A percentile compares a stretch with the other conserved stretches of the same genome.
phyloP scores from a whole-genome alignment of 2,113 vertebrate species.

The Sebastes schlegelii region DNA sequence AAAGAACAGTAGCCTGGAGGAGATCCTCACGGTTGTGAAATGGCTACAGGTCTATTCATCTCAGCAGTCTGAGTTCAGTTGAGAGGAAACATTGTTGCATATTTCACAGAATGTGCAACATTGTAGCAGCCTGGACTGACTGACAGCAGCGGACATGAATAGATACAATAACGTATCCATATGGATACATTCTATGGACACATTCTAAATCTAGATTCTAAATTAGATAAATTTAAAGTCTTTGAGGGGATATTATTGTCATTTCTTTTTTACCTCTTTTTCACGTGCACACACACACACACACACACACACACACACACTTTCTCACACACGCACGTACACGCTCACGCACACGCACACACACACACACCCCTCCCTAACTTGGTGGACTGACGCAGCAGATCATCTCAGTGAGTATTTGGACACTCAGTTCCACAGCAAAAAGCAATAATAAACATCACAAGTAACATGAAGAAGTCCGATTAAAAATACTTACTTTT shows the following conservation, averaged over 20 bases:
- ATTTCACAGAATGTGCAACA: neutral
- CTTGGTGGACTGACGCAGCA: conserved; percentile 82
- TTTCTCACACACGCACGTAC: conserved; percentile 38
- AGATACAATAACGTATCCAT: neutral
- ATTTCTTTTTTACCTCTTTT: neutral
- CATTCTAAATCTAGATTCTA: no score
- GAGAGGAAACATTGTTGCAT: no score
- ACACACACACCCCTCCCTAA: conserved; percentile 74
- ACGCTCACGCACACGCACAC: conserved; percentile 4
- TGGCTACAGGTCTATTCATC: conserved; percentile 42
- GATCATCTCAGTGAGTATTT: conserved; percentile 71
- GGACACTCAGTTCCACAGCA: conserved; percentile 31
- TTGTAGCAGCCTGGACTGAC: neutral
- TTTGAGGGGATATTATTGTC: neutral
- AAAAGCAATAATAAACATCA: neutral
- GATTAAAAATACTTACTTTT: conserved; percentile 77
- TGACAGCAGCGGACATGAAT: neutral
- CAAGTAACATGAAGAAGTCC: neutral
- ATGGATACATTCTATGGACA: no score
- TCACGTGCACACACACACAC: neutral
- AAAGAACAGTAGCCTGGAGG: neutral
- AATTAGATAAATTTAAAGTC: no score
- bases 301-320: neutral
- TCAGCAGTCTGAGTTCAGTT: neutral
- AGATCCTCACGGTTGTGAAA: conserved; percentile 19